These are phyloP conservation scores for Diachrysia chrysitis DNA, from an alignment of 2,888 invertebrate species.

Conservation along the genomic window DNA sequence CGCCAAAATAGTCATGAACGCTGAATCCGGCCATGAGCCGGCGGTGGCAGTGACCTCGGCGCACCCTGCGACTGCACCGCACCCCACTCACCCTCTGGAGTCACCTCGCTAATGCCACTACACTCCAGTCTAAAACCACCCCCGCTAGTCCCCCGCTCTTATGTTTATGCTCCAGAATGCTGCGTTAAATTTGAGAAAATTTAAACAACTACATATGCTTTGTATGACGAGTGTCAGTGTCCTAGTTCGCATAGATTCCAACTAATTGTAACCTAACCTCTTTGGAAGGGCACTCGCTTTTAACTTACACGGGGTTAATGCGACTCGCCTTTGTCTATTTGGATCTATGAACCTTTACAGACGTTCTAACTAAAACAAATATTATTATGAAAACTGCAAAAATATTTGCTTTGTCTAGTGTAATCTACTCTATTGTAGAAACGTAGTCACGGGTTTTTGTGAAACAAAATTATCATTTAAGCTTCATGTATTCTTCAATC, in stretches of 20 bases:
- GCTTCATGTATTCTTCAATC: neutral
- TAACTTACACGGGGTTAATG: neutral
- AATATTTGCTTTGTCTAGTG: neutral
- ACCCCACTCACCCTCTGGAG: slow-evolving; percentile 62
- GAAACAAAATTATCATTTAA: neutral
- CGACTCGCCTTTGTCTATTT: slow-evolving; percentile 1
- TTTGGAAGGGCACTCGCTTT: neutral
- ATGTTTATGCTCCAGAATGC: slow-evolving; percentile 56
- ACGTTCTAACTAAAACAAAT: neutral
- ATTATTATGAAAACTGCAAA: neutral
- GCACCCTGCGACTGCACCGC: slow-evolving; percentile 88
- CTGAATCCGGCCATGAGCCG: slow-evolving; percentile 81
- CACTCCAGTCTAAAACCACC: slow-evolving; percentile 49
- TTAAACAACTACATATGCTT: slow-evolving; percentile 35
- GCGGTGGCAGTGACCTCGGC: slow-evolving; percentile 90
- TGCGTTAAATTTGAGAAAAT: slow-evolving; percentile 49
- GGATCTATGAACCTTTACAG: neutral
- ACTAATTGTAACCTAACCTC: neutral
- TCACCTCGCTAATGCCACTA: slow-evolving; percentile 61
- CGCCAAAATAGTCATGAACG: slow-evolving; percentile 79
- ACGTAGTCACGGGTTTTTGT: neutral
- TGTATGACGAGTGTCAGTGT: slow-evolving; percentile 30
- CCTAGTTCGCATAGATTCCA: slow-evolving; percentile 42
- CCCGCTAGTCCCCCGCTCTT: slow-evolving; percentile 35
- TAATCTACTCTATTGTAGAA: neutral